A percentile compares a stretch with the other conserved stretches of the same genome.
These are phyloP conservation scores for Lathamus discolor DNA, from an alignment of 2,113 vertebrate species.

Conservation along the genomic window DNA sequence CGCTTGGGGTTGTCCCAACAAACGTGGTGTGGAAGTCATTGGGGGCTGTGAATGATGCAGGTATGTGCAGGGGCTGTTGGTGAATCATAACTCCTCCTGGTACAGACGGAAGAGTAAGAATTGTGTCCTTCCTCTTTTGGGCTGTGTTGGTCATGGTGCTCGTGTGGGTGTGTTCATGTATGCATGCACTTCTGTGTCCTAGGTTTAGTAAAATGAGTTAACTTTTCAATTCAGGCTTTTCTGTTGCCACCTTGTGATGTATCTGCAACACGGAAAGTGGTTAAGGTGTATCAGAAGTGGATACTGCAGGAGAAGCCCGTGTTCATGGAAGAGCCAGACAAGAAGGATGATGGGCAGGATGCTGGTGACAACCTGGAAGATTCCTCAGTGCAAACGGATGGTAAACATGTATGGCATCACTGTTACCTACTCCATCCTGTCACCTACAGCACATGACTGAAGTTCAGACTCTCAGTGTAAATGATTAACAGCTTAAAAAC, in stretches of 20 bases:
- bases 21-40: neutral
- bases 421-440: neutral
- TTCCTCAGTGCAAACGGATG: conserved; percentile 73
- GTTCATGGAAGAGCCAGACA: conserved; percentile 95
- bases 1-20: neutral
- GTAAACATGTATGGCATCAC: conserved; percentile 73
- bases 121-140: neutral
- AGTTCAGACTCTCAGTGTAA: neutral
- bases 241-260: conserved; percentile 91
- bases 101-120: neutral
- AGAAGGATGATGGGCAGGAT: conserved; percentile 73
- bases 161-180: too few relatives aligned
- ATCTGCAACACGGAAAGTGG: conserved; percentile 90
- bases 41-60: too few relatives aligned
- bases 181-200: too few relatives aligned
- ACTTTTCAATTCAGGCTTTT: conserved; percentile 84
- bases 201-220: accelerated
- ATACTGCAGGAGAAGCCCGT: conserved; percentile 90
- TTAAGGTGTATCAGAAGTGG: conserved; percentile 96
- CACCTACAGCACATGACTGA: neutral
- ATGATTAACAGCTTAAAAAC: neutral
- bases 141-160: neutral
- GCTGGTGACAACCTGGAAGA: conserved; percentile 65
- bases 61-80: neutral
- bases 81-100: neutral